Conservation (phyloP, 2,113 vertebrate genomes). For the Platysteira castanea region DNA sequence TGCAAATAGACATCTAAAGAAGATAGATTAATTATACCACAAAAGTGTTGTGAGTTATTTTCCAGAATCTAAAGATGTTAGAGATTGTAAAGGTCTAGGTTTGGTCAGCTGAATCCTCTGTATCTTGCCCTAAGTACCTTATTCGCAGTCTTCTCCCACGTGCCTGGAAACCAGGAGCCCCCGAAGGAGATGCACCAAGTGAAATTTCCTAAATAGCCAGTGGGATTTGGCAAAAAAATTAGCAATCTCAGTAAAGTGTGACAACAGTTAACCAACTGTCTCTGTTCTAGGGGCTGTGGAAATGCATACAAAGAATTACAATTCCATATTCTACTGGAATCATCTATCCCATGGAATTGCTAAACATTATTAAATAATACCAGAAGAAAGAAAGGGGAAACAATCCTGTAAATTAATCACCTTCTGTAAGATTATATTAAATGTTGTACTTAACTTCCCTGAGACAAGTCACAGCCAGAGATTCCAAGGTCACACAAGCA, state of each 20-base stretch:
- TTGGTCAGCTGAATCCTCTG: neutral
- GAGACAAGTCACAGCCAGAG: neutral
- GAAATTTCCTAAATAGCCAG: neutral
- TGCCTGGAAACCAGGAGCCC: neutral
- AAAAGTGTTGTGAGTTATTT: neutral
- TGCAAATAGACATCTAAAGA: neutral
- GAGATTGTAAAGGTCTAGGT: neutral
- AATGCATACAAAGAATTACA: neutral
- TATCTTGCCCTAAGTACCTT: neutral
- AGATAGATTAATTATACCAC: neutral
- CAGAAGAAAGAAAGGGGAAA: neutral
- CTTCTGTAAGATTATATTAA: neutral
- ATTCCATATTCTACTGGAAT: neutral
- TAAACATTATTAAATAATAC: neutral
- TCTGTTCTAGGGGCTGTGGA: neutral
- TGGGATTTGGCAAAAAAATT: neutral
- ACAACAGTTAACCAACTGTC: neutral
- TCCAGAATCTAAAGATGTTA: neutral
- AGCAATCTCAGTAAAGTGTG: neutral
- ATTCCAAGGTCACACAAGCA: constrained; percentile 2
- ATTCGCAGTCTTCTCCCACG: neutral
- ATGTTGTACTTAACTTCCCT: neutral
- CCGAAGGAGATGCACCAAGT: neutral
- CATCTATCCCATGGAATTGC: neutral
- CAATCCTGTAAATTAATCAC: neutral